Evolutionary conservation across 2,113 vertebrate species (phyloP).

Genomic region (Cettia cetti): DNA sequence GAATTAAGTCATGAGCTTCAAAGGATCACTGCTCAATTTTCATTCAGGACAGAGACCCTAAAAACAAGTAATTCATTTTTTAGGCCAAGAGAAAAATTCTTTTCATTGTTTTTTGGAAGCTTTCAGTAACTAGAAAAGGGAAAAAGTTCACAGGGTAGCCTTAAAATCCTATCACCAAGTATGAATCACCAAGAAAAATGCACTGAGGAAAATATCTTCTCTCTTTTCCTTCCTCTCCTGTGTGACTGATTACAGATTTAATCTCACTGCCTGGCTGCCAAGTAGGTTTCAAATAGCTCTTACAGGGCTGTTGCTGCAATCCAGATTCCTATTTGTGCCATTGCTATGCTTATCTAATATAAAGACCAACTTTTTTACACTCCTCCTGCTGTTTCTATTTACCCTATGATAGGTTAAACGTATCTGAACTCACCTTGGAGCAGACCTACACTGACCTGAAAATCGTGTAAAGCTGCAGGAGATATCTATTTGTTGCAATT

Average conservation of each 20-base stretch:
- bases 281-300: neutral
- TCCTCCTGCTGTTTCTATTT: neutral
- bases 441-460: neutral
- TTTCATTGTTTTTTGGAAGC: neutral
- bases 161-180: neutral
- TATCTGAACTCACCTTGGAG: neutral
- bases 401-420: neutral
- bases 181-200: neutral
- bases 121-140: neutral
- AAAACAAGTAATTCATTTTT: neutral
- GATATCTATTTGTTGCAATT: neutral
- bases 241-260: neutral
- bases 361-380: neutral
- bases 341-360: neutral
- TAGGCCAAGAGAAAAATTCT: neutral
- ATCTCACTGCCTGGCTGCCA: neutral
- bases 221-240: neutral
- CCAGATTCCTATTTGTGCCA: neutral
- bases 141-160: neutral
- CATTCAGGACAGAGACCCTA: neutral
- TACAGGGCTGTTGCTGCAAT: neutral
- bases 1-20: neutral
- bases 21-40: neutral
- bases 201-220: neutral
- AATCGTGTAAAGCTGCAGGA: neutral